Evolutionary conservation across 2,888 invertebrate species (phyloP), one percentile per base, ranked within the genome.

Genomic region (Alentia gelatinosa): DNA sequence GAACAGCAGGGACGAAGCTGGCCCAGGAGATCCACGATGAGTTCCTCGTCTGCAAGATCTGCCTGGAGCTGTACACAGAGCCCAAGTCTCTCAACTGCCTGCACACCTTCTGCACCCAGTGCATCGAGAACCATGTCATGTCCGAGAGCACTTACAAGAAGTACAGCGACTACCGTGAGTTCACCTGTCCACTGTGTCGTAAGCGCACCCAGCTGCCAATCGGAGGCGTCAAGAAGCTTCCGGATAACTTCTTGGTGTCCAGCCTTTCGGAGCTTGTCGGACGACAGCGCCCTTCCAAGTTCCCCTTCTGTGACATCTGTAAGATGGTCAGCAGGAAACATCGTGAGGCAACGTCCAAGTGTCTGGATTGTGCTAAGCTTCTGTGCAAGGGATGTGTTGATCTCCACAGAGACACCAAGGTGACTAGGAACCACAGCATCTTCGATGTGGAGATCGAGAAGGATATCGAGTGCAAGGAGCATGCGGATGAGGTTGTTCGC

Each of bases 381-480:
- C 94, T 96, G 56, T 96, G 96, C 92, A 95, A 95, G 90, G 91
- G 93, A 39, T 96, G 96, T 92, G 96, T 96, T 12, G 95, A 95
- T 50, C 92, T 95, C 91, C 96, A 96, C 93, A 94, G 93, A 90
- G 95, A 95, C 35, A 96, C 96, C 40, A 96, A 96, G 93, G 96
- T 96, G 42, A 96, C 96, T 9, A 95, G 94, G 92, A 93, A 94
- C 90, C 96, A 96, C 94, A 95, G 95, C 89, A 94, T 96, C 91
- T 96, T 96, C 93, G 96, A 96, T 91, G 94, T 96, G 15, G 96
- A 96, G 92, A 96, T 96, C 74, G 96, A 96, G 93, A 96, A 96
- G 92, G 96, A 96, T 92, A 95, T 96, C 42, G 96, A 96, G 90
- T 96, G 96, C 93, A 96, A 96, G 91, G 95, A 95, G 89, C 96